Percentiles rank a stretch among this genome's conserved stretches.
phyloP scores from a whole-genome alignment of 2,113 vertebrate genomes.

The Rhea pennata region DNA sequence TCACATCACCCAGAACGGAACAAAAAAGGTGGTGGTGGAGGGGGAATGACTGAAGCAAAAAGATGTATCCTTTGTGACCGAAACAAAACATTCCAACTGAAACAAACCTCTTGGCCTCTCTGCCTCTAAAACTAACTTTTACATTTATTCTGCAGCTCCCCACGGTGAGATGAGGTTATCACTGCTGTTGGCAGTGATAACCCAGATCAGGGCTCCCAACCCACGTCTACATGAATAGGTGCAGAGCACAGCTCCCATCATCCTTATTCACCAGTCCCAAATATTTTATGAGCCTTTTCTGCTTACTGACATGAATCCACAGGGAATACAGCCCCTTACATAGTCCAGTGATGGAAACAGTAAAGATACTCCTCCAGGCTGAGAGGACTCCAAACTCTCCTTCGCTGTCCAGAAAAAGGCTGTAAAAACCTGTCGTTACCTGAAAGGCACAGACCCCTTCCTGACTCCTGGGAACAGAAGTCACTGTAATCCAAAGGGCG shows the following conservation, averaged over 20 bases:
- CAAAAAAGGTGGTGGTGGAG: not conserved
- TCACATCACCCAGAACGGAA: not conserved
- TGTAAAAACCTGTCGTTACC: not conserved
- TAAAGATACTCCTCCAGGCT: not conserved
- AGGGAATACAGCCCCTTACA: not conserved
- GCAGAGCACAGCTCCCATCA: not conserved
- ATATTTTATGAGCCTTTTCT: not conserved
- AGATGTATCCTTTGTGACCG: not conserved
- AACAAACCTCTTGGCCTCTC: not conserved
- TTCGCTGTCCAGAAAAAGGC: not conserved
- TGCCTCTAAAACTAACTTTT: not conserved
- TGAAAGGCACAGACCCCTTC: not conserved
- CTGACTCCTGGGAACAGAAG: not conserved
- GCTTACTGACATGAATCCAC: not conserved
- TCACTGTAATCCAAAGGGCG: not conserved
- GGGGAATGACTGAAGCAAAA: not conserved
- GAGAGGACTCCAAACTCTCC: not conserved
- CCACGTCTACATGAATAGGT: rapidly evolving
- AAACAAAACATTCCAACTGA: not conserved
- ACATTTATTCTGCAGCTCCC: not conserved
- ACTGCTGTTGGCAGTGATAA: not conserved
- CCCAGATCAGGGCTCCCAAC: not conserved
- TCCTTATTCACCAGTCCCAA: not conserved
- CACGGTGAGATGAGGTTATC: not conserved
- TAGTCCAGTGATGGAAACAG: not conserved